Base-by-base conservation (phyloP, 2,888 invertebrate species). In the Panopea generosa region DNA sequence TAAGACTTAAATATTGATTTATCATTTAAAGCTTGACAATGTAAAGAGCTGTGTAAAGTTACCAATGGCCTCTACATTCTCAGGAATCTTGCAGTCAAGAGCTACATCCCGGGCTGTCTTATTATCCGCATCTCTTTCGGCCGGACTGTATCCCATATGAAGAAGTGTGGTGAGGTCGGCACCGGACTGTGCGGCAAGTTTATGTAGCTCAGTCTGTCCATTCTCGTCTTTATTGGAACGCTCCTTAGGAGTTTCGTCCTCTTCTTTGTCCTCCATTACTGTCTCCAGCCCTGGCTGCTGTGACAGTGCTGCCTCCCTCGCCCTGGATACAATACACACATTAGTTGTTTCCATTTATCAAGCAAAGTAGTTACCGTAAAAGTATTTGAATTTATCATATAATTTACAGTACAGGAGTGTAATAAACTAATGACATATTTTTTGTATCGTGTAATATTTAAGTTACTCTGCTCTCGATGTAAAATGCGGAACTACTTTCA, bases 51-150 rank as follows among this genome's bases (percentile, higher is more conserved):
- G n/a, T n/a, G n/a, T n/a, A n/a, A n/a, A n/a, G n/a, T 71, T 74
- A 89, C 89, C 89, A 47, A 89, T 85, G 22, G 86, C 84, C 26
- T 87, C 83, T 11, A 89, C 84, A 70, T 88, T 87, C 24, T 87
- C 86, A 20, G 69, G 65, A 1, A 84, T 76, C 0, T 80, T 82
- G 18, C 65, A 57, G 40, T 87, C 86, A 38, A 80, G 79, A 6
- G 90, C 90, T 20, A 90, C 70, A 73, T 90, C 90, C 77, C 90
- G 70, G 11, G 89, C 83, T 47, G 90, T 90, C 61, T 79, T 84
- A 65, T 84, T 84, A 18, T 84, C 70, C 11, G 24, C 60, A 59
- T 90, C 89, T 52, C 89, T 78, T 33, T 88, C 88, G 6, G 88
- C 86, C 6, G 88, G 81, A 65, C 84, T 86, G 77, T 85, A 85